Evolutionary conservation across 2,888 invertebrate species (phyloP), one percentile per base, ranked within the genome.

Genomic region (Drosophila borborema): DNA sequence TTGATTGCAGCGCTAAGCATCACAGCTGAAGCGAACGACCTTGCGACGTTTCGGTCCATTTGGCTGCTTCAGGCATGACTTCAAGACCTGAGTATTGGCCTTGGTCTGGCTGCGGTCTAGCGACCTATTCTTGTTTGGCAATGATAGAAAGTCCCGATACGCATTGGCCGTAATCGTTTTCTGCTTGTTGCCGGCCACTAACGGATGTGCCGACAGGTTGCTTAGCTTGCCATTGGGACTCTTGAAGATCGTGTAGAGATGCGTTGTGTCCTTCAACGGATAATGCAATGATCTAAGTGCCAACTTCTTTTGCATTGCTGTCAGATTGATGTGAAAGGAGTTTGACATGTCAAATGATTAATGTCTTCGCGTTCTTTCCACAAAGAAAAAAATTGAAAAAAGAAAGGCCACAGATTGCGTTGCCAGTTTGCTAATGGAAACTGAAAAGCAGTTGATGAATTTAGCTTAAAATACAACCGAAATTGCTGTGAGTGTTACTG

Each of bases 51-150:
- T 46, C 0, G 34, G 46, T 20, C n/a, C 23, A 18, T 64, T 64
- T 10, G 60, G 34, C 16, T 38, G 63, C 28, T 58, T 63, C 8
- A 63, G 43, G 10, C 63, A 63, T 7, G 64, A 48, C 61, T 64
- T 60, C 14, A 64, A 9, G 31, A 2, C n/a, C 18, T n/a, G n/a
- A 14, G 16, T 8, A 10, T 40, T 5, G 14, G 31, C 2, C 9
- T n/a, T 28, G 31, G 12, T 5, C 40, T 40, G 64, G 45, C 18
- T 18, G n/a, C 23, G 14, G 3, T 23, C 28, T 16, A 10, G 6
- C 10, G 23, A 7, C 36, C 45, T 45, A 3, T 5, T 10, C 14
- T 58, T 36, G 36, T 2, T 28, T 18, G 59, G 28, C 36, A 16
- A 18, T 7, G 16, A 14, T 7, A 23, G 3, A 12, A 41, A 41